phyloP scores from a whole-genome alignment of 2,888 invertebrate species.

The Caenorhabditis parvicauda region DNA sequence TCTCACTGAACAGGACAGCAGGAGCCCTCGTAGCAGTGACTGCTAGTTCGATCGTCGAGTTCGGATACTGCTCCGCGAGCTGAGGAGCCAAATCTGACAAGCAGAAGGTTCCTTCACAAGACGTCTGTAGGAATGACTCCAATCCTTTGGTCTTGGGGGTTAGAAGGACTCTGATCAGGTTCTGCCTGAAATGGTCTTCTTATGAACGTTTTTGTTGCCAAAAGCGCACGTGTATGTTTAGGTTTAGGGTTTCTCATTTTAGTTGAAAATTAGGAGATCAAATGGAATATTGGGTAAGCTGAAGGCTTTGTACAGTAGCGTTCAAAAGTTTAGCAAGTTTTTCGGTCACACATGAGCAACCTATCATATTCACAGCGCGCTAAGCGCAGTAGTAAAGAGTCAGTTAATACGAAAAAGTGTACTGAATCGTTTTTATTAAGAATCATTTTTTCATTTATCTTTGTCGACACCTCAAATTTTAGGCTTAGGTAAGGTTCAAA shows the following conservation, averaged over 20 bases:
- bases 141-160: constrained; percentile 36
- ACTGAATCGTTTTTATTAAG: no score
- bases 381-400: no score
- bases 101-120: constrained; percentile 40
- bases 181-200: constrained; percentile 40
- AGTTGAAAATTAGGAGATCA: neutral
- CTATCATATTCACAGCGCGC: no score
- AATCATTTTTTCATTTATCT: no score
- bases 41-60: constrained; percentile 37
- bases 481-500: no score
- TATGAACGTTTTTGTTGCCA: no score
- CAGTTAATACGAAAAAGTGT: no score
- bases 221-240: neutral
- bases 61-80: constrained; percentile 39
- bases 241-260: no score
- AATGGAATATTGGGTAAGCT: neutral
- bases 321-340: no score
- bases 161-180: constrained; percentile 32
- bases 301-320: no score
- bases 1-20: constrained; percentile 44
- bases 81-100: constrained; percentile 41
- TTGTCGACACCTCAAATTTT: no score
- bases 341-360: no score
- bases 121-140: constrained; percentile 37
- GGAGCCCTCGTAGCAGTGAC: constrained; percentile 47